These are phyloP conservation scores for Scaptodrosophila latifasciaeformis DNA, from an alignment of 2,888 invertebrate genomes.

Conservation along the genomic window DNA sequence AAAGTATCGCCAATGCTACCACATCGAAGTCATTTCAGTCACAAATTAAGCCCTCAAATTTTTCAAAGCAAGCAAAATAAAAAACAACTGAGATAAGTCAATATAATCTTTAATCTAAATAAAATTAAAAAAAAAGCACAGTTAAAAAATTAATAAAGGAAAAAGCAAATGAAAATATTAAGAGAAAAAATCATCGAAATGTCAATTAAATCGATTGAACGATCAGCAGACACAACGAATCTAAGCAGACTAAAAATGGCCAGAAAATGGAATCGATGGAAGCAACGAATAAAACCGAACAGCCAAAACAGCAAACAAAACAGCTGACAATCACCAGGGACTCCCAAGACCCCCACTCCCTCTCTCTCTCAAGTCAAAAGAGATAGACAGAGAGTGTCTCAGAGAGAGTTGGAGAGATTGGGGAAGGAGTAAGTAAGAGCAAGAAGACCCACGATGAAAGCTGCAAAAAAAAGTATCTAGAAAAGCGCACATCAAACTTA, in stretches of 20 bases:
- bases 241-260: conserved; percentile 36
- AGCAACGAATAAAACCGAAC: too few relatives aligned
- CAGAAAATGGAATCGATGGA: too few relatives aligned
- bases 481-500: too few relatives aligned
- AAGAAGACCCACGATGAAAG: too few relatives aligned
- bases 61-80: neutral
- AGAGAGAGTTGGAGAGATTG: too few relatives aligned
- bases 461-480: too few relatives aligned
- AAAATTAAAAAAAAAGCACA: neutral
- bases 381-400: too few relatives aligned
- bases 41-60: conserved; percentile 20
- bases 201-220: conserved; percentile 12
- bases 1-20: conserved; percentile 57
- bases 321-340: too few relatives aligned
- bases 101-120: neutral
- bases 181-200: conserved; percentile 11
- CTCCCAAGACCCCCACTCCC: too few relatives aligned
- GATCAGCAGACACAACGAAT: conserved; percentile 38
- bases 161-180: neutral
- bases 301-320: too few relatives aligned
- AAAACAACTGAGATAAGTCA: neutral
- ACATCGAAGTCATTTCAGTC: conserved; percentile 51
- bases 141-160: neutral
- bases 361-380: too few relatives aligned
- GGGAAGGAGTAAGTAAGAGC: too few relatives aligned